Evolutionary conservation across 2,797 vertebrate species (phyloP), one percentile per base, ranked within the genome.

Genomic region (Numenius phaeopus): DNA sequence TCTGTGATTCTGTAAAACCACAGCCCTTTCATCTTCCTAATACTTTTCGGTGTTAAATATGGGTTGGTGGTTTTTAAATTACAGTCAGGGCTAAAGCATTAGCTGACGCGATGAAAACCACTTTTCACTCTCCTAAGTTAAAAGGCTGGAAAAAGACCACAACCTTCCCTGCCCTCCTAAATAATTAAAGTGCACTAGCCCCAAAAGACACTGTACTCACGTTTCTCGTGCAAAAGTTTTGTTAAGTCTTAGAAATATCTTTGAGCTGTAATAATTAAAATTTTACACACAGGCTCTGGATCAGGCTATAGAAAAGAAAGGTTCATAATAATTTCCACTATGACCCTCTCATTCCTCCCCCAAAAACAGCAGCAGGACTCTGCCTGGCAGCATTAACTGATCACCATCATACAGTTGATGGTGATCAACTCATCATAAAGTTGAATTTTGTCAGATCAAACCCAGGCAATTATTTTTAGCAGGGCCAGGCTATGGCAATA

Each of bases 371-470:
- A 61, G 40, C 12, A 58, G 26, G 21, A 77, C 20, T 7, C 7
- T 16, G 27, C 16, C 18, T 0, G 0, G 3, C 23, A 70, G 42
- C 1, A 0, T 47, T 66, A 92, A 1, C 1, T n/a, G 54, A 69
- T 2, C 8, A 72, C 10, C 8, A 34, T 17, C 50, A 69, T 5
- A 46, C 2, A 50, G 32, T 34, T 57, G 19, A 52, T 52, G 9
- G 50, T 52, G 50, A 52, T 29, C 50, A 52, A 52, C 50, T 52
- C 27, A 52, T 52, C 50, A 52, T 29, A 29, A 29, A 29, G 50
- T 52, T 64, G 70, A 87, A 32, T 34, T 26, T 50, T 40, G 24
- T 19, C 22, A 78, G 23, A 15, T 34, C 19, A 90, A 97, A 86
- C 14, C 10, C 24, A 84, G 57, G 6, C 39, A 78, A 75, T 24